phyloP scores from a whole-genome alignment of 2,888 invertebrate genomes.

The Harmothoe impar region DNA sequence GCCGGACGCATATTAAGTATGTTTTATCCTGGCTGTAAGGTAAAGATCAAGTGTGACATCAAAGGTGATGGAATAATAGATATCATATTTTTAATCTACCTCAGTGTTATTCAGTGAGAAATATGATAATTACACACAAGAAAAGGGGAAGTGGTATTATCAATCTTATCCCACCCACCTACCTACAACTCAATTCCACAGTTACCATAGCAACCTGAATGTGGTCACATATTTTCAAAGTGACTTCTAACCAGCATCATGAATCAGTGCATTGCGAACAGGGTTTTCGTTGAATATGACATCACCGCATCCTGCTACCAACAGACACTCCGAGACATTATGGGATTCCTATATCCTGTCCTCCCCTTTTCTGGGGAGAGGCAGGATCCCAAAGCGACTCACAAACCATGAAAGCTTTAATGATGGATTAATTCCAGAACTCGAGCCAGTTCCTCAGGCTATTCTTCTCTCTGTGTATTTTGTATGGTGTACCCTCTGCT shows the following conservation, averaged over 20 bases:
- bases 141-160: neutral
- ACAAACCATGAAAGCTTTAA: slow-evolving; percentile 12
- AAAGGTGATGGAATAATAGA: neutral
- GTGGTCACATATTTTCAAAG: slow-evolving; percentile 8
- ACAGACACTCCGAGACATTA: neutral
- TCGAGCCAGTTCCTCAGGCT: slow-evolving; percentile 35
- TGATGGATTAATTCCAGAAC: neutral
- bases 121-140: neutral
- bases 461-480: neutral
- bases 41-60: neutral
- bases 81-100: neutral
- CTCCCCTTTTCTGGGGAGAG: neutral
- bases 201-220: neutral
- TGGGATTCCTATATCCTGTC: neutral
- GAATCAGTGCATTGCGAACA: neutral
- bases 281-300: neutral
- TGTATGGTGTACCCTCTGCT: slow-evolving; percentile 34
- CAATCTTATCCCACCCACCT: neutral
- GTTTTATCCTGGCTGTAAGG: too few relatives aligned
- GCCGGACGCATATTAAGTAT: neutral
- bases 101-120: neutral
- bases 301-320: neutral
- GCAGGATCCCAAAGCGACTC: neutral
- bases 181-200: neutral
- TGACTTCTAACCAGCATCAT: neutral